Base-by-base conservation (phyloP, 2,113 vertebrate species). In the Puma concolor region DNA sequence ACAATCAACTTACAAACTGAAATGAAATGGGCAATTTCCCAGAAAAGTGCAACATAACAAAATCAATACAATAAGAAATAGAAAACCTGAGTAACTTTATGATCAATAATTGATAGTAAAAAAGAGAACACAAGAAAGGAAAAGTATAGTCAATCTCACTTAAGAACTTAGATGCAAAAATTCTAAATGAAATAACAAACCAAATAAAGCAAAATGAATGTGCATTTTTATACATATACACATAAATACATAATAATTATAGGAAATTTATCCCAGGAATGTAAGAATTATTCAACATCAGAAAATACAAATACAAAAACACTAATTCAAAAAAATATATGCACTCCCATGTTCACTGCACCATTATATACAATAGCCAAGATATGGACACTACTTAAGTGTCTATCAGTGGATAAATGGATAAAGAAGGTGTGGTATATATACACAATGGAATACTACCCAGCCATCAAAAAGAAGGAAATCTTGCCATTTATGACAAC, bases 231-330 rank as follows among this genome's bases (percentile, higher is more conserved):
- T 82, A 83, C 17, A 1, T 67, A 63, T 67, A 89, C 5, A 74
- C 5, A 38, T 25, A 95, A 57, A 85, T 44, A 52, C 16, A 72
- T 38, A 52, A 77, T 44, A 89, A 85, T 15, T 57, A 74, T 2
- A 88, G 41, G 83, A n/a, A 83, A 86, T 77, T 83, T 91, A 94
- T 80, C 12, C 16, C 31, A 96, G 50, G 21, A 95, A 91, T 48
- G 0, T 48, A 91, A 95, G 31, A 89, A 50, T 80, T 29, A 12
- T 95, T 79, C 13, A 85, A 60, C 27, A 93, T 60, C 15, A 63
- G 33, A 89, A 91, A 95, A 88, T 90, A 93, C 16, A 31, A 77
- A 77, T 77, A 77, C 74, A 77, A 77, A 77, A 48, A 48, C 74
- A 77, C 14, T 17, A 48, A 77, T 48, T 48, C 27, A 44, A 44